These are phyloP conservation scores for Calephelis virginiensis DNA, from an alignment of 1,140 invertebrate species.

Conservation along the genomic window DNA sequence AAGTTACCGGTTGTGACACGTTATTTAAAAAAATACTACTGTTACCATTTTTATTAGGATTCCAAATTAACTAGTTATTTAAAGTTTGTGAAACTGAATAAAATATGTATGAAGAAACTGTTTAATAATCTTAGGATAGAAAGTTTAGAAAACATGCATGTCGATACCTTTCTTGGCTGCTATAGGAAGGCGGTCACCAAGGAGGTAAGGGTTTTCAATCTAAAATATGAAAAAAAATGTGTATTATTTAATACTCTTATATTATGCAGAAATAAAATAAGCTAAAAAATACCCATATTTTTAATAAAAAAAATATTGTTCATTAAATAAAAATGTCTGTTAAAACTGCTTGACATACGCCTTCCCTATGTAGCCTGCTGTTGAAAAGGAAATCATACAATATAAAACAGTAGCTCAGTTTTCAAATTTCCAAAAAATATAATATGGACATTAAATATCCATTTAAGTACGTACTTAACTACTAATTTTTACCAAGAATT, in stretches of 20 bases:
- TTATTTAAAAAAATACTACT: too few species aligned
- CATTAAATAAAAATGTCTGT: background rate
- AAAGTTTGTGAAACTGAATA: background rate
- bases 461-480: too few species aligned
- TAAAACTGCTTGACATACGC: too few species aligned
- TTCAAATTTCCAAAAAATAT: too few species aligned
- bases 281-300: background rate
- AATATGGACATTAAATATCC: too few species aligned
- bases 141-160: slow-evolving; percentile 69
- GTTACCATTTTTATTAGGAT: too few species aligned
- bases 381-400: too few species aligned
- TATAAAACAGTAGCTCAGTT: too few species aligned
- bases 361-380: too few species aligned
- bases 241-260: background rate
- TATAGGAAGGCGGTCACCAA: slow-evolving; percentile 89
- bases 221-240: slow-evolving; percentile 57
- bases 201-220: slow-evolving; percentile 87
- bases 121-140: slow-evolving; percentile 35
- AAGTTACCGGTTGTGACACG: too few species aligned
- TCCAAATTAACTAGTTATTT: background rate
- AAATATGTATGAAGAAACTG: slow-evolving; percentile 13
- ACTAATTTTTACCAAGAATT: too few species aligned
- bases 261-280: background rate
- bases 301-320: background rate
- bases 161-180: slow-evolving; percentile 93